Conservation (phyloP, 1,140 invertebrate species). For the Aporrectodea caliginosa region DNA sequence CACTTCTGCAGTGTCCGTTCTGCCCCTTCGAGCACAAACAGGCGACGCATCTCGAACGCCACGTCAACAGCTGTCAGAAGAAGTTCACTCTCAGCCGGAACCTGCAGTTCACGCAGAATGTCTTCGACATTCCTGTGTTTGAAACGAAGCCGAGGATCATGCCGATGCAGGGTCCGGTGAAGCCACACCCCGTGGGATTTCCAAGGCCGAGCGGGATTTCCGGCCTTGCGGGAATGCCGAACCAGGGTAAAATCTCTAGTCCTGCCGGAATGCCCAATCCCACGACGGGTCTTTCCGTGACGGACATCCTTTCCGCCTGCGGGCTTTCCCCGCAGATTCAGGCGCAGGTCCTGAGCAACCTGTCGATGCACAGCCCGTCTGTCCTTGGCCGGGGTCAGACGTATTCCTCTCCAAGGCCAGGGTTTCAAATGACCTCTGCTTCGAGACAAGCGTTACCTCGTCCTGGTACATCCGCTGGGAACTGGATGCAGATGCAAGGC, state of each 20-base stretch:
- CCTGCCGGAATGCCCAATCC: neutral
- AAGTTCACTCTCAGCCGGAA: neutral
- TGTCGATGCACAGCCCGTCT: neutral
- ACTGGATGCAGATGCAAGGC: too few species aligned
- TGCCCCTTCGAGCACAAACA: neutral
- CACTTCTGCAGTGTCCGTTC: neutral
- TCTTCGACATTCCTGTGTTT: neutral
- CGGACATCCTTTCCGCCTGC: neutral
- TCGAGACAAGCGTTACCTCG: too few species aligned
- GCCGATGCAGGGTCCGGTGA: neutral
- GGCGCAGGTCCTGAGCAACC: neutral
- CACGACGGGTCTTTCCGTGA: neutral
- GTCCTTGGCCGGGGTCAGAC: neutral
- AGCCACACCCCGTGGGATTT: neutral
- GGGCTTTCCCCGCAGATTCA: neutral
- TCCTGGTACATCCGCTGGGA: too few species aligned
- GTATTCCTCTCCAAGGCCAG: too few species aligned
- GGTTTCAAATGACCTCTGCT: too few species aligned
- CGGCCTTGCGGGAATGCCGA: neutral
- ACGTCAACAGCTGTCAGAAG: neutral
- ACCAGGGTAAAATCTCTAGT: neutral
- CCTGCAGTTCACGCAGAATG: neutral
- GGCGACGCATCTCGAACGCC: neutral
- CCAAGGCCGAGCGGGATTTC: neutral
- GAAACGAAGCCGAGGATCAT: neutral